These are phyloP conservation scores for Malachius bipustulatus DNA, from an alignment of 2,888 invertebrate genomes.

Conservation along the genomic window DNA sequence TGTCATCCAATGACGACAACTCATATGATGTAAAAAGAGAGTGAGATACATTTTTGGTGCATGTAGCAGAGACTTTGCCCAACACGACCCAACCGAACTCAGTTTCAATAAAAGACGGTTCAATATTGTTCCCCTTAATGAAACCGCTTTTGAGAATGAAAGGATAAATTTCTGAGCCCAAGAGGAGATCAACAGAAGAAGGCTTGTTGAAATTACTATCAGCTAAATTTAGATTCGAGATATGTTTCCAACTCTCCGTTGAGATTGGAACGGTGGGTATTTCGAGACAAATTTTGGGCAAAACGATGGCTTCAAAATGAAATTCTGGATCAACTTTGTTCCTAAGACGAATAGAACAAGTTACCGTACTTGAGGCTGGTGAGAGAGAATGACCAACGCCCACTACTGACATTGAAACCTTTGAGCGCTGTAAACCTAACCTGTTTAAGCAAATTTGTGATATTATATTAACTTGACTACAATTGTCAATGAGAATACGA, in stretches of 20 bases:
- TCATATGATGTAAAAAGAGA: constrained; percentile 3
- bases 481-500: not conserved
- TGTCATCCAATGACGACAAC: not conserved
- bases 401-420: not conserved
- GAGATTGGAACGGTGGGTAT: not conserved
- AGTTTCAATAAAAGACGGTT: not conserved
- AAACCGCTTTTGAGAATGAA: not conserved
- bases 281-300: constrained; percentile 2
- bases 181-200: not conserved
- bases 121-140: not conserved
- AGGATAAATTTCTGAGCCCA: not conserved
- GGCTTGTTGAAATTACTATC: not conserved
- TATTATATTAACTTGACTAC: not conserved
- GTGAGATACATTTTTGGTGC: not conserved
- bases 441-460: not conserved
- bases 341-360: not conserved
- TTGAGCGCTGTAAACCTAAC: not conserved
- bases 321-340: not conserved
- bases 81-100: not conserved
- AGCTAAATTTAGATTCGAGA: not conserved
- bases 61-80: not conserved
- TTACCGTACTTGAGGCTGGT: not conserved
- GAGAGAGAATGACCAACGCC: not conserved
- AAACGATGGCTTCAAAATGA: not conserved
- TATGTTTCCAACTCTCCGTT: not conserved